Percentiles rank a stretch among this genome's conserved stretches.
Conservation (phyloP, 2,113 vertebrate species). For the Forbesichthys agassizii region DNA sequence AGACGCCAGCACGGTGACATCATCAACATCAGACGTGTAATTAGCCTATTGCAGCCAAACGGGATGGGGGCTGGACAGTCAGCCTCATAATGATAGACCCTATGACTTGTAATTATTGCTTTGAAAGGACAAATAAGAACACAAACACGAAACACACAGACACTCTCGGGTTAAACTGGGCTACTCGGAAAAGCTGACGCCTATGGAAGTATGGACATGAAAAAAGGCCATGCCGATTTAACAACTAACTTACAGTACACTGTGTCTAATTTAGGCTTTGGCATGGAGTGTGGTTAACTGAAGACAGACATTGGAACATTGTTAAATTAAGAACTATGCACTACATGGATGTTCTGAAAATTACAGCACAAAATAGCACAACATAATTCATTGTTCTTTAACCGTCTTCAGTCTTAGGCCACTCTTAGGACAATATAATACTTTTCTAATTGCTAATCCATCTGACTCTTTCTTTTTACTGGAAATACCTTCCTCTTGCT, state of each 20-base stretch:
- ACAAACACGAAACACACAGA: constrained; percentile 26
- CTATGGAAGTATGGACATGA: background rate
- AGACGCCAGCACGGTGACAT: constrained; percentile 72
- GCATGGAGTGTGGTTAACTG: constrained; percentile 28
- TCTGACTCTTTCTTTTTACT: constrained; percentile 27
- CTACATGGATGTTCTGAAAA: constrained; percentile 33
- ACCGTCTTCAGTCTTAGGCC: no score
- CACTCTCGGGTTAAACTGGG: constrained; percentile 2
- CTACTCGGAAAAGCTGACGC: background rate
- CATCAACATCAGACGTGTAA: constrained; percentile 76
- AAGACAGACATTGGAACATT: constrained; percentile 21
- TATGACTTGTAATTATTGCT: constrained; percentile 72
- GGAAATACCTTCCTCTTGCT: constrained; percentile 22
- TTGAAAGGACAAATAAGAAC: constrained; percentile 44
- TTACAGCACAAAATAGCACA: constrained; percentile 22
- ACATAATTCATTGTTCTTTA: constrained; percentile 33
- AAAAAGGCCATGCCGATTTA: background rate
- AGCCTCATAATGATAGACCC: constrained; percentile 74
- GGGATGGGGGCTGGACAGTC: constrained; percentile 51
- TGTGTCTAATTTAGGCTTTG: constrained; percentile 34
- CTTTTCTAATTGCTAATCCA: no score
- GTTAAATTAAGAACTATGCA: constrained; percentile 44
- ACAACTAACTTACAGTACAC: constrained; percentile 28
- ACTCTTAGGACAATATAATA: no score
- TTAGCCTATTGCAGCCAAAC: constrained; percentile 70